phyloP scores from a whole-genome alignment of 2,797 vertebrate species.

The Loris lydekkerianus region DNA sequence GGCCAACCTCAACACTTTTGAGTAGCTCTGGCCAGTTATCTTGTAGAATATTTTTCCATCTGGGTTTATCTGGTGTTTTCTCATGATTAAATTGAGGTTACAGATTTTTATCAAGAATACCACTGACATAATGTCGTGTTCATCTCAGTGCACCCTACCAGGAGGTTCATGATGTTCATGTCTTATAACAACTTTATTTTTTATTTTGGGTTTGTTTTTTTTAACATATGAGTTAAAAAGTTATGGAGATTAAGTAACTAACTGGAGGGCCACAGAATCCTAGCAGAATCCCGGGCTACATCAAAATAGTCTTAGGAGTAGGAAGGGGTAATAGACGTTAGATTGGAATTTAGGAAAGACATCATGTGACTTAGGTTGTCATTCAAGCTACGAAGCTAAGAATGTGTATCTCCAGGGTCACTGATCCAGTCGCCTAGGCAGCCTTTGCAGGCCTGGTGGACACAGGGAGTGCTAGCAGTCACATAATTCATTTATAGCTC shows the following conservation, averaged over 20 bases:
- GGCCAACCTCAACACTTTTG: neutral
- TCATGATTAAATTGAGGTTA: neutral
- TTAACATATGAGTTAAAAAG: neutral
- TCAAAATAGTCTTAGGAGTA: neutral
- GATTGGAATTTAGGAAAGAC: neutral
- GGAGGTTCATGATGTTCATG: neutral
- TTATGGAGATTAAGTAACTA: neutral
- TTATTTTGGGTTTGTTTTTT: too few relatives aligned
- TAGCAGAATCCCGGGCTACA: neutral
- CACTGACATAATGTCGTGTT: neutral
- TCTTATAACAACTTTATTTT: neutral
- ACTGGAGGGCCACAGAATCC: neutral
- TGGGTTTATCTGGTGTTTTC: slow-evolving; percentile 3
- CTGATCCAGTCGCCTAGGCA: neutral
- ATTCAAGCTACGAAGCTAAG: neutral
- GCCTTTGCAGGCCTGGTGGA: neutral
- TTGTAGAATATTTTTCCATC: neutral
- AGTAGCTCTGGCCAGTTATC: neutral
- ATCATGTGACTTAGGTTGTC: neutral
- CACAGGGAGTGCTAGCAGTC: neutral
- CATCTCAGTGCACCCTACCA: neutral
- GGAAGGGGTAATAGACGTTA: neutral
- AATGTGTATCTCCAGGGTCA: neutral
- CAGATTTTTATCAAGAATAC: neutral
- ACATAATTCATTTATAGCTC: neutral